Conservation (phyloP, 2,113 vertebrate genomes). For the Spermophilus dauricus region DNA sequence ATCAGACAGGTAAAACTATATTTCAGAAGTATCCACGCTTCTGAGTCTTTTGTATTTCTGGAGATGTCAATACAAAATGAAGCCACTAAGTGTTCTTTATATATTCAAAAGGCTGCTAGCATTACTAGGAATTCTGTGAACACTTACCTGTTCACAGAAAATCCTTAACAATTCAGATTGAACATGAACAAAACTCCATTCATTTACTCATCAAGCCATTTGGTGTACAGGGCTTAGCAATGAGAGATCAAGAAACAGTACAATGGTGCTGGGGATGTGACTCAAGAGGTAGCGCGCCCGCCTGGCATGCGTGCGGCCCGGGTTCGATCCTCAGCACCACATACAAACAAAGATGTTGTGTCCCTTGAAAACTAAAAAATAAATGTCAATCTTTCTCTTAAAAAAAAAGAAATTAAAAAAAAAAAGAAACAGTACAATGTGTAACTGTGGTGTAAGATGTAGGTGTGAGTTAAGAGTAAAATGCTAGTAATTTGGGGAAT, state of each 20-base stretch:
- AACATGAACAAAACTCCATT: constrained; percentile 17
- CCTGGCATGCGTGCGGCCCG: too few relatives aligned
- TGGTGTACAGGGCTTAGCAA: background rate
- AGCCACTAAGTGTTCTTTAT: background rate
- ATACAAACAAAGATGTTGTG: too few relatives aligned
- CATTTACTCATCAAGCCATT: background rate
- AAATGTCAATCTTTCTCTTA: too few relatives aligned
- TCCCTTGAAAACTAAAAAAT: too few relatives aligned
- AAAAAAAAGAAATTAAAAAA: too few relatives aligned
- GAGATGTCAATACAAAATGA: background rate
- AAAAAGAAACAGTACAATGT: background rate
- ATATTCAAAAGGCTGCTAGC: constrained; percentile 38
- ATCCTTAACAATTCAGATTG: background rate
- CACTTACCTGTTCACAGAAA: background rate
- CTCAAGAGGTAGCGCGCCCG: too few relatives aligned
- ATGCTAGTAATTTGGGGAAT: background rate
- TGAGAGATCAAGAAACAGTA: background rate
- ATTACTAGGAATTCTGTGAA: background rate
- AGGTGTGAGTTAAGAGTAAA: background rate
- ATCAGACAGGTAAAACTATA: background rate
- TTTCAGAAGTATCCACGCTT: constrained; percentile 39
- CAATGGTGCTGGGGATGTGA: background rate
- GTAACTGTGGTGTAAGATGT: background rate
- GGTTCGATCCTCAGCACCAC: too few relatives aligned
- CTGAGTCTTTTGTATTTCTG: background rate